Conservation (phyloP, 2,113 vertebrate genomes). For the Gobius niger region DNA sequence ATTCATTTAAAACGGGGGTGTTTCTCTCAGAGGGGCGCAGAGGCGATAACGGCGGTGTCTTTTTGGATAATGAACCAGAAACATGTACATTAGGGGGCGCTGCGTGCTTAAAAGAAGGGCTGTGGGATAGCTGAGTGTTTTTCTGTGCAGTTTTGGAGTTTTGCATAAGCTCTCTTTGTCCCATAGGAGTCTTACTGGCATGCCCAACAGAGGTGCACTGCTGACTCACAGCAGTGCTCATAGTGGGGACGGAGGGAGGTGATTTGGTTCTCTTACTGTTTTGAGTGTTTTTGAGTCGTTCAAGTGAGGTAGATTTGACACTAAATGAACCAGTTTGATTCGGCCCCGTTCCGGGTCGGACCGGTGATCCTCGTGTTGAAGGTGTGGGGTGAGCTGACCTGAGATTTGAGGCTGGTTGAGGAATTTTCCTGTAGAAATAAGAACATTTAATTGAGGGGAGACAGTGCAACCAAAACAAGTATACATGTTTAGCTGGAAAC, state of each 20-base stretch:
- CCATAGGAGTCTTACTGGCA: constrained; percentile 70
- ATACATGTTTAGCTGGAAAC: too few species aligned
- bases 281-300: constrained; percentile 61
- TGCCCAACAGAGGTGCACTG: constrained; percentile 67
- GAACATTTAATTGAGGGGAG: too few species aligned
- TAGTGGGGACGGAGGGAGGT: constrained; percentile 60
- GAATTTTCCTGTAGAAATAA: constrained; percentile 80
- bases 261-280: constrained; percentile 72
- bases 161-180: constrained; percentile 46
- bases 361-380: constrained; percentile 34
- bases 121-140: constrained; percentile 48
- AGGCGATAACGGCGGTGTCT: constrained; percentile 47
- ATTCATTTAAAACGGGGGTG: constrained; percentile 34
- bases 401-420: constrained; percentile 77
- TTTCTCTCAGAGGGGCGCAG: constrained; percentile 28
- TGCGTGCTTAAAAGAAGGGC: constrained; percentile 33
- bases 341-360: constrained; percentile 41
- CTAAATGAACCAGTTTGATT: constrained; percentile 40
- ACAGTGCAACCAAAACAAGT: too few species aligned
- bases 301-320: constrained; percentile 51
- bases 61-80: constrained; percentile 66
- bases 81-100: constrained; percentile 58
- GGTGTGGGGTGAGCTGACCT: constrained; percentile 38
- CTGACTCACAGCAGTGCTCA: constrained; percentile 55
- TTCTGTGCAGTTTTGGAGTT: constrained; percentile 66